These are phyloP conservation scores for Maniola jurtina DNA, from an alignment of 1,140 invertebrate species.

Conservation along the genomic window DNA sequence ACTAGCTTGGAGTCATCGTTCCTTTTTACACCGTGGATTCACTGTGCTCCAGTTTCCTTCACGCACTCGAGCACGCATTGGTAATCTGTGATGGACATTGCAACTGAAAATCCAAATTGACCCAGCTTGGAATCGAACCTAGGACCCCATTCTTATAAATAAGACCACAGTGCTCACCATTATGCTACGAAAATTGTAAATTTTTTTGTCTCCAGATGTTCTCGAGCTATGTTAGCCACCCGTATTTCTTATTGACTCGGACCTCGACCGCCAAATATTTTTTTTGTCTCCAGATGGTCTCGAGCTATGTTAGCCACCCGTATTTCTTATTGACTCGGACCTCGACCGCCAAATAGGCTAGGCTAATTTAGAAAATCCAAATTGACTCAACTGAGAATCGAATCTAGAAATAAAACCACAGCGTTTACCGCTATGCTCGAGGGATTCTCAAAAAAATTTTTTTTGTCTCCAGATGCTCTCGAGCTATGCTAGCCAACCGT, in stretches of 20 bases:
- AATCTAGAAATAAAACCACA: too few species aligned
- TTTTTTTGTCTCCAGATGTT: constrained; percentile 79
- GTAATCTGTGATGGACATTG: constrained; percentile 87
- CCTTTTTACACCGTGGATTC: constrained; percentile 93
- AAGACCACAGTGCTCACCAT: too few species aligned
- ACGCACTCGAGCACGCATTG: constrained; percentile 91
- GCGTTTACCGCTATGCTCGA: too few species aligned
- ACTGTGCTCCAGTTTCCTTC: constrained; percentile 94
- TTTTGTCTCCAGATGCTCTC: constrained; percentile 82
- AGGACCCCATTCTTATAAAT: too few species aligned
- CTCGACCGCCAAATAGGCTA: too few species aligned
- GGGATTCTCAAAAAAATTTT: too few species aligned
- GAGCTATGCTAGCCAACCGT: constrained; percentile 94
- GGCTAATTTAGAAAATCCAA: too few species aligned
- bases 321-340: constrained; percentile 87
- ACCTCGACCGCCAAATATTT: too few species aligned
- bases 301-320: constrained; percentile 95
- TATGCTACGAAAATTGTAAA: too few species aligned
- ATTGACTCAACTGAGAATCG: too few species aligned
- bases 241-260: constrained; percentile 89
- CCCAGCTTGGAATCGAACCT: too few species aligned
- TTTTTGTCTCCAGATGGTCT: constrained; percentile 81
- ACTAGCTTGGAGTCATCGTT: constrained; percentile 77
- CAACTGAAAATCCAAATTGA: constrained; percentile 71
- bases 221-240: constrained; percentile 94